Evolutionary conservation across 2,797 vertebrate genomes (phyloP), one percentile per base, ranked within the genome.

Genomic region (Sebastes iracundus): DNA sequence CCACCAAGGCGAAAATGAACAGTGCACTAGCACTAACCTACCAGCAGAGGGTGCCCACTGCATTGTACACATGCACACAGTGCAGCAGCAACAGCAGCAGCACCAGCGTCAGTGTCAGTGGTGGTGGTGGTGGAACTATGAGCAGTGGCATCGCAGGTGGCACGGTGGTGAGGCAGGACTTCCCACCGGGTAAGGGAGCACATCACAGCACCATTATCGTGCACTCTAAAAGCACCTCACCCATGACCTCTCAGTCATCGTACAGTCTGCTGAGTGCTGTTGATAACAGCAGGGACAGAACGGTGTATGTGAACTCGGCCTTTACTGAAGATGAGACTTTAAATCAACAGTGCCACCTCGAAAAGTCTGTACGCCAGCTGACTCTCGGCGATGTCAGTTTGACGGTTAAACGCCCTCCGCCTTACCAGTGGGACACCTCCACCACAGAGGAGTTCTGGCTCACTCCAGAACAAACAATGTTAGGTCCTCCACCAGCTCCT

Each of bases 271-370:
- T 99, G 87, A 97, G 97, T 81, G 93, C 96, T 0, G 93, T 96
- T 0, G 97, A 98, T 38, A 96, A 90, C 84, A 93, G 84, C 85
- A 95, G 97, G n/a, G 99, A 99, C 87, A 95, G 97, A 78, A 97
- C 96, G 0, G 98, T 99, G 82, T 99, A 99, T 1, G 96, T 99
- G 12, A 99, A 99, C 94, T 99, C 98, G 0, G 99, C 98, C 79
- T 99, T 99, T 89, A 98, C 97, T 0, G 98, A 99, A 93, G 98
- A 99, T 1, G 99, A 99, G 94, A 94, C 96, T 18, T 91, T 98
- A 81, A 97, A 96, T 92, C 98, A 97, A 88, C 95, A 97, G 14
- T 96, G 97, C 61, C 98, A 99, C 8, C 83, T 97, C 11, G 91
- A 96, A 6, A 95, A 94, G 61, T 92, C 95, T 90, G 90, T 92